Evolutionary conservation across 2,113 vertebrate genomes (phyloP), one percentile per base, ranked within the genome.

Genomic region (Urocolius indicus): DNA sequence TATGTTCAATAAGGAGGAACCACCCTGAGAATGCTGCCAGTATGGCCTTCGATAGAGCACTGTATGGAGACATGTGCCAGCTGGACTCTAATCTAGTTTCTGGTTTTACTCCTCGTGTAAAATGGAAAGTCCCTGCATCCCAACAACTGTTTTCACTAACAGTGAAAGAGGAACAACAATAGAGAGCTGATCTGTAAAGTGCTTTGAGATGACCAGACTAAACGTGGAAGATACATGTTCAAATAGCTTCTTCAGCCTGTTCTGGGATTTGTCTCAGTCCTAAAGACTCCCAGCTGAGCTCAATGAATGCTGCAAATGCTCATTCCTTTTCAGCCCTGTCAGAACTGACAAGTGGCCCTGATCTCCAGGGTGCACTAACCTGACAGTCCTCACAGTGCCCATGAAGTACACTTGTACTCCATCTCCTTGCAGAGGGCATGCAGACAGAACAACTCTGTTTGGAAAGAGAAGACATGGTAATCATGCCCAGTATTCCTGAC

Each of bases 391-490:
- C 51, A 19, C 51, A 38, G 12, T 0, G 2, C 51, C n/a, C 3
- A 0, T 16, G 36, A 43, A 86, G 61, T 10, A 36, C 51, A 16
- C 0, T 2, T 32, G 16, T 5, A 16, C 13, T 34, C 41, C 20
- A 2, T 30, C 24, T n/a, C 57, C 7, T 30, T 49, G 16, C 4
- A 0, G 41, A 22, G 36, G 23, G 30, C 30, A 12, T 9, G 9
- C 32, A n/a, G n/a, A n/a, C n/a, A n/a, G n/a, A 26, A 51, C 27
- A 73, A 45, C 48, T 0, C 0, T 11, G n/a, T 29, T 65, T 24
- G 59, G 58, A 69, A 76, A n/a, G 6, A 2, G n/a, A 7, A 20
- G 18, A 55, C 2, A 1, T 0, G 0, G 30, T n/a, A 67, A 61
- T 67, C 20, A 46, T 1, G 2, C 23, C 27, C 19, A 34, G 30